phyloP scores from a whole-genome alignment of 1,140 invertebrate species.

The Aporrectodea caliginosa region DNA sequence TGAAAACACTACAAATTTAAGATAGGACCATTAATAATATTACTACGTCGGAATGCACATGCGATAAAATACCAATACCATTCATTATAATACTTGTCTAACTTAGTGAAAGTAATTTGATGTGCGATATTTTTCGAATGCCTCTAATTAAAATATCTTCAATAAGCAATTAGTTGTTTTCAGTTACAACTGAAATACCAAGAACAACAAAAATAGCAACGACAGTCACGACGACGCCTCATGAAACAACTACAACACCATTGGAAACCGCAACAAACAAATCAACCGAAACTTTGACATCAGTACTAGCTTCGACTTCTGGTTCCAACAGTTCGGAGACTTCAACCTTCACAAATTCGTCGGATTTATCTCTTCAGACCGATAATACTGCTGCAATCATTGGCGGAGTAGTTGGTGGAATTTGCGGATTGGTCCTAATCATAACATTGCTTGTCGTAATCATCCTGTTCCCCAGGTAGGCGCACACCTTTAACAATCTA shows the following conservation, averaged over 20 bases:
- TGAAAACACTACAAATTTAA: too few species aligned
- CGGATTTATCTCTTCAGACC: neutral
- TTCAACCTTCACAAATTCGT: neutral
- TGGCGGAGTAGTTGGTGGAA: neutral
- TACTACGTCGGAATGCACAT: too few species aligned
- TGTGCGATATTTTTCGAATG: too few species aligned
- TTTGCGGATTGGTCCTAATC: neutral
- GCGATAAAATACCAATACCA: too few species aligned
- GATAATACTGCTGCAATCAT: neutral
- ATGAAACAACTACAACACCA: neutral
- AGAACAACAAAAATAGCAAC: too few species aligned
- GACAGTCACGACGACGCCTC: neutral
- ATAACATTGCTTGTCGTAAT: neutral
- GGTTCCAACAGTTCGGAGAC: neutral
- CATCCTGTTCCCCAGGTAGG: neutral
- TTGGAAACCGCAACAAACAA: neutral
- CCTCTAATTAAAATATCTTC: too few species aligned
- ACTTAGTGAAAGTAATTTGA: too few species aligned
- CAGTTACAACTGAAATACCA: too few species aligned
- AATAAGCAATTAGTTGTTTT: too few species aligned
- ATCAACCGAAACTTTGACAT: neutral
- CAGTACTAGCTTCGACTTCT: neutral
- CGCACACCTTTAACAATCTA: too few species aligned
- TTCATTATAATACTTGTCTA: too few species aligned
- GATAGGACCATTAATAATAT: too few species aligned